Conservation (phyloP, 2,797 vertebrate genomes). For the Phaenicophaeus curvirostris region DNA sequence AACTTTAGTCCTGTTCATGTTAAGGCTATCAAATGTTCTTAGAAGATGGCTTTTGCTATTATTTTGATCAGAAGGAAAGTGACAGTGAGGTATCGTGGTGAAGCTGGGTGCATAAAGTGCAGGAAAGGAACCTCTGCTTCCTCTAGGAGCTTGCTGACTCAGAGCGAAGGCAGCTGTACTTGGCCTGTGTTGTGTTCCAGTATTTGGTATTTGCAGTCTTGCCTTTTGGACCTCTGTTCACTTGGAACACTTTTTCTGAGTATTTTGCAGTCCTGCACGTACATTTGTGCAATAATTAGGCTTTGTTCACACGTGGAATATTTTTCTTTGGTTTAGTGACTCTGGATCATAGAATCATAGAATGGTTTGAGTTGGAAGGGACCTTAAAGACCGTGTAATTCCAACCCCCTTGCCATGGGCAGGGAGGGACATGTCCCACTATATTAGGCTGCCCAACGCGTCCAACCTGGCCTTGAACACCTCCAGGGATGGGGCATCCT, state of each 20-base stretch:
- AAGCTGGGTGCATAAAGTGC: background rate
- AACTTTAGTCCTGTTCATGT: background rate
- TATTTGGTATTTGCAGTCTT: accelerated
- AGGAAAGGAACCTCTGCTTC: background rate
- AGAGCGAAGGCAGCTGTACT: accelerated
- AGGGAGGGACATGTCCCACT: too few species aligned
- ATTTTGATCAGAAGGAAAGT: background rate
- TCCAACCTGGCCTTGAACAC: too few species aligned
- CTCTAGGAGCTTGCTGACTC: accelerated
- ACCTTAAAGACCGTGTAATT: too few species aligned
- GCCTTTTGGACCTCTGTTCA: background rate
- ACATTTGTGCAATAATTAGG: background rate
- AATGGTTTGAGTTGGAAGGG: too few species aligned
- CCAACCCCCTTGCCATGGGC: too few species aligned
- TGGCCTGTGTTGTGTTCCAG: background rate
- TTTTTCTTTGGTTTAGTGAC: background rate
- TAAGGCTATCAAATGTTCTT: background rate
- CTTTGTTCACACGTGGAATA: background rate
- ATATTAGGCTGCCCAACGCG: too few species aligned
- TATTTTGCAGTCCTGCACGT: background rate
- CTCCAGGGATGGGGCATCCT: too few species aligned
- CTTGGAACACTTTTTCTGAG: background rate
- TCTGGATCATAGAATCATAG: background rate
- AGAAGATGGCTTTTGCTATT: background rate
- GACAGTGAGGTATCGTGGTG: background rate